Base-by-base conservation (phyloP, 92 coral and sea anemone species). In the Heteractis magnifica region DNA sequence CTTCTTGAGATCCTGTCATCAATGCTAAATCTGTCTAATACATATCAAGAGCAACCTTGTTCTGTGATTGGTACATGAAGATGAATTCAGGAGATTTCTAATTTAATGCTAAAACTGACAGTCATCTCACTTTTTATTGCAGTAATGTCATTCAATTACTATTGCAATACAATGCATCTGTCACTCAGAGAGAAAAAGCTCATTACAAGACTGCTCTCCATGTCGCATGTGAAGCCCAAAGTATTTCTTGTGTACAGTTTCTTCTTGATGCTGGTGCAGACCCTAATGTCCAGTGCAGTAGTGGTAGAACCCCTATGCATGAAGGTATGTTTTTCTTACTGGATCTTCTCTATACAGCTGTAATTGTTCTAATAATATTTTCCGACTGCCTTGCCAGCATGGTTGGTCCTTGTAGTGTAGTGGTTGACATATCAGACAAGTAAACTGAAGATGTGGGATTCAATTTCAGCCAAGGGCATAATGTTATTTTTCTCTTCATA, bases 231-330 rank as follows among this genome's bases (percentile, higher is more conserved):
- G 97, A 94, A 59, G 94, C 93, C 20, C 95, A 92, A 79, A 92
- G 94, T 83, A 81, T 90, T 11, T 86, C 87, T 5, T 94, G 95
- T 84, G 94, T 89, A 20, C 93, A 90, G 81, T 89, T 75, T 70
- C 83, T 95, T 34, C 93, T 95, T 21, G 98, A 95, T 55, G 92
- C 93, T 72, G 93, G 98, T 34, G 98, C 98, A 34, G 93, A 88
- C 71, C 94, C 98, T 11, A 95, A 94, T 83, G 91, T 83, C 4
- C 98, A 94, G 79, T 90, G 95, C 50, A 90, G 87, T 53, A 87
- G 85, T 77, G 98, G 98, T 8, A 81, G 93, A 52, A 95, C 98
- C 20, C 95, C 98, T 26, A 86, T 95, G 81, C 98, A 95, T 75
- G 91, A 94, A 78, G 98, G 98, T 95, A 75, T 52, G 79, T 1